Base-by-base conservation (phyloP, 2,888 invertebrate genomes). In the Ochlodes sylvanus region DNA sequence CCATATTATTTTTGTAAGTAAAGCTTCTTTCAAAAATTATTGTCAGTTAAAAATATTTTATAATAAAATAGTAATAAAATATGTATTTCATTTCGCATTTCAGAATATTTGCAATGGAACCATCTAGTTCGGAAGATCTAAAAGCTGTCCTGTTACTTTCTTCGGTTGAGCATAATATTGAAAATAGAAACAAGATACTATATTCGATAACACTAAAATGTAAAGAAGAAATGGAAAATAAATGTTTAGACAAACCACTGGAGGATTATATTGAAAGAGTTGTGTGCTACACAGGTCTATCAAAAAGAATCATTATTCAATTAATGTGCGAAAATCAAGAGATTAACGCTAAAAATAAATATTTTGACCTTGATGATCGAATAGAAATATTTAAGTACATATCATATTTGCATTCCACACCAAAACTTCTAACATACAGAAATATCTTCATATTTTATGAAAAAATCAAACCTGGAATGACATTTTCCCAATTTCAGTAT, bases 231-330 rank as follows among this genome's bases (percentile, higher is more conserved):
- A 75, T 70, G 42, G 66, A 72, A 27, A 54, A 21, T 15, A 72
- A 74, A 10, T 57, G 47, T 5, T 70, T 83, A 63, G 52, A 70
- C 21, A 63, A 75, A 52, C 78, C 79, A n/a, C 32, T 84, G 63
- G 70, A 77, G 63, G 72, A 80, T 32, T 64, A 70, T 63, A 70
- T 73, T 71, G 75, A 75, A 47, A 76, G 84, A 68, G 79, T 76
- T 5, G 68, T 74, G 17, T 74, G 71, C 63, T 86, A 85, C 52
- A 82, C 84, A 38, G 80, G 71, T 7, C 68, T 74, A 6, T 70
- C 78, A 42, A 71, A 65, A 66, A 34, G 27, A 2, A 21, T 54
- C 21, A 41, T 69, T 12, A 19, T 55, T 3, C 12, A 68, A 68
- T 10, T 72, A 15, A 17, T 55, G 47, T 21, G 47, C 44, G 19